Evolutionary conservation across 2,888 invertebrate genomes (phyloP), one percentile per base, ranked within the genome.

Genomic region (Bugula neritina): DNA sequence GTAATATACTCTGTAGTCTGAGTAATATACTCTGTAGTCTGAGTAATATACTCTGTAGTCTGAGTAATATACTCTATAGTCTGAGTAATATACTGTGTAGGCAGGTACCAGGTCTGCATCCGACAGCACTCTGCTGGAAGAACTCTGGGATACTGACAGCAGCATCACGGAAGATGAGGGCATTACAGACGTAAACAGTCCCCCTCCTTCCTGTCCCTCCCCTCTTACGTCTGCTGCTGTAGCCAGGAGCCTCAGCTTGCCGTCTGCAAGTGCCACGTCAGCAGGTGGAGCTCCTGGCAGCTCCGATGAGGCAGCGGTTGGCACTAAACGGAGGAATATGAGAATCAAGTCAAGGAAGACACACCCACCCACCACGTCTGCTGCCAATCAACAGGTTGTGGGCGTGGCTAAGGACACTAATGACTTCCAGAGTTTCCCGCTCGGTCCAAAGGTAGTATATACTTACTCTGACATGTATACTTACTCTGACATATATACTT

Each of bases 61-160:
- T 43, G 17, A 10, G 3, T 43, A 43, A 43, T 43, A 43, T 43
- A 3, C 17, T 43, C 43, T 43, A 43, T 43, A 43, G 17, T 17
- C n/a, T n/a, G n/a, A n/a, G n/a, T n/a, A n/a, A 52, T 10, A 10
- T 57, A 23, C n/a, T 57, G 57, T 23, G 25, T 57, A 23, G 63
- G 13, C 29, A 31, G 34, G 31, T 29, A 10, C 13, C 5, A 63
- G n/a, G 63, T 63, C 63, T 13, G 63, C 63, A 31, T 63, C 63
- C 5, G 63, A 63, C 63, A 63, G 34, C 63, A 63, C 63, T 2
- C 63, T 63, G 29, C n/a, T 63, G 3, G 31, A 63, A 3, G 63
- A 31, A 2, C 5, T 31, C 25, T 29, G 31, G 10, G 63, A 63
- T n/a, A 31, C 21, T 10, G 31, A 34, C 34, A 13, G 21, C 17